phyloP scores from a whole-genome alignment of 2,888 invertebrate species.

The Norana najaformis region DNA sequence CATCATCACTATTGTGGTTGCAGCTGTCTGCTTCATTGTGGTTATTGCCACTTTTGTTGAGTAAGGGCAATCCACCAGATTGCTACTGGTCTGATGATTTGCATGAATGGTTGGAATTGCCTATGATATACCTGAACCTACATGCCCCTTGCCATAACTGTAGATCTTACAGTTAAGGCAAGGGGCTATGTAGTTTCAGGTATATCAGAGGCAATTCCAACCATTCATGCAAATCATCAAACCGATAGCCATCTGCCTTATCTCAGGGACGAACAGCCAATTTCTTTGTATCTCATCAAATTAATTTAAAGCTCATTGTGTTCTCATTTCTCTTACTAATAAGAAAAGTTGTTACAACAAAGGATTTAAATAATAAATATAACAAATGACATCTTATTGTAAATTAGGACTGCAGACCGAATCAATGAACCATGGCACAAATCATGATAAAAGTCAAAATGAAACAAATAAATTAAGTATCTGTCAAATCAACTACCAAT shows the following conservation, averaged over 20 bases:
- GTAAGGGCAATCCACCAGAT: background rate
- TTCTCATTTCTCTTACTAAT: background rate
- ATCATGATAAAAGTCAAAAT: background rate
- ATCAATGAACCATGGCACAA: background rate
- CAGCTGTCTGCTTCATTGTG: background rate
- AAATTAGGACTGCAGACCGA: background rate
- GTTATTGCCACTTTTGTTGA: background rate
- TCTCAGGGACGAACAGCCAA: too few species aligned
- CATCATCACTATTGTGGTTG: too few species aligned
- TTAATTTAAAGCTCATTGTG: background rate
- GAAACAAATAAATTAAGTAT: background rate
- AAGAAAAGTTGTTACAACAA: background rate
- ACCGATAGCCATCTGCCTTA: background rate
- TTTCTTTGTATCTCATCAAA: too few species aligned
- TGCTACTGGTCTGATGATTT: too few species aligned
- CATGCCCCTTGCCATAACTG: too few species aligned
- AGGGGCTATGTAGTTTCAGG: background rate
- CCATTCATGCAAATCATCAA: background rate
- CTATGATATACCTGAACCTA: too few species aligned
- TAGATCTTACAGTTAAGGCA: background rate
- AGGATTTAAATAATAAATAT: background rate
- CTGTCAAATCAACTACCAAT: background rate
- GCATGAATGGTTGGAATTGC: too few species aligned
- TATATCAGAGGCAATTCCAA: background rate
- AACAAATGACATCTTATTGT: background rate